Evolutionary conservation across 2,888 invertebrate species (phyloP).

Genomic region (Euproctis similis): DNA sequence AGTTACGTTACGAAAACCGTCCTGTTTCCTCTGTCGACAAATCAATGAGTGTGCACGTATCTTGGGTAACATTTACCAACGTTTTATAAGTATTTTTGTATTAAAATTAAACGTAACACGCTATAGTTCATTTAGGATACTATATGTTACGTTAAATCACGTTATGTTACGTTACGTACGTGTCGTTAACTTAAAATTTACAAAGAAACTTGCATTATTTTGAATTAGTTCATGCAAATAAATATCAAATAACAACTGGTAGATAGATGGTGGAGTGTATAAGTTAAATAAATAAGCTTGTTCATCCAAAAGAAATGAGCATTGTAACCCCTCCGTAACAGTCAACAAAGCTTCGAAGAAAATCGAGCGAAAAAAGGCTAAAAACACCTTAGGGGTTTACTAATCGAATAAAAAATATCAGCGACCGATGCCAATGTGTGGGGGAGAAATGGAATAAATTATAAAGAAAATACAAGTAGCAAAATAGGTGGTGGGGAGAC

Average conservation of each 20-base stretch:
- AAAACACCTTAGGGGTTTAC: slow-evolving; percentile 78
- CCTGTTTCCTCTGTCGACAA: slow-evolving; percentile 45
- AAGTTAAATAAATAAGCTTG: slow-evolving; percentile 60
- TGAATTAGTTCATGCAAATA: too few species aligned
- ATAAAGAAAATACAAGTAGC: slow-evolving; percentile 74
- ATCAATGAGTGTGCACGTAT: slow-evolving; percentile 72
- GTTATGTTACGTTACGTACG: too few species aligned
- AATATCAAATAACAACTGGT: not conserved
- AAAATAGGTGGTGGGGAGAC: too few species aligned
- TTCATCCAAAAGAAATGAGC: slow-evolving; percentile 73
- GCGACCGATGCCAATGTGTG: slow-evolving; percentile 74
- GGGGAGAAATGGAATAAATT: slow-evolving; percentile 75
- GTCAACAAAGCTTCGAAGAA: slow-evolving; percentile 76
- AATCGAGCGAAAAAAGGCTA: slow-evolving; percentile 77
- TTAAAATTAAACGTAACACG: too few species aligned
- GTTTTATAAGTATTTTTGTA: too few species aligned
- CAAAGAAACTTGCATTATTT: too few species aligned
- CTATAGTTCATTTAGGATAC: too few species aligned
- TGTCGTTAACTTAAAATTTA: too few species aligned
- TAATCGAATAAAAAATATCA: slow-evolving; percentile 79
- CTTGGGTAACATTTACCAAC: too few species aligned
- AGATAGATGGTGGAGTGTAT: too few species aligned
- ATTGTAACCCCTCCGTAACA: slow-evolving; percentile 69
- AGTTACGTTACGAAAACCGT: slow-evolving; percentile 53
- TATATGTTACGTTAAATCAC: too few species aligned